phyloP scores from a whole-genome alignment of 2,113 vertebrate species.

The Leptodactylus fuscus region DNA sequence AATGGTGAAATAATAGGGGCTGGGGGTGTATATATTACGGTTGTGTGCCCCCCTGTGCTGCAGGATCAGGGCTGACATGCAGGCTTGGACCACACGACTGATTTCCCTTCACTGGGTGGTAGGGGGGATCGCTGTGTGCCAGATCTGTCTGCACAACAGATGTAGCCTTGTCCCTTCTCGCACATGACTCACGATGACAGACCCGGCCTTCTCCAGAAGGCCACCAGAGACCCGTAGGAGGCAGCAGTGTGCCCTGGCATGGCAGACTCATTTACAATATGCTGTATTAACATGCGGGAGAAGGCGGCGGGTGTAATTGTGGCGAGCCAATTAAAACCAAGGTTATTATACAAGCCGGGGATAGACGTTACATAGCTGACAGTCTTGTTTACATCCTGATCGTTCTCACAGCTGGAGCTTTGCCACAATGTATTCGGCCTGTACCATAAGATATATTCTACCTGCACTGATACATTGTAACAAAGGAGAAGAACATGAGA shows the following conservation, averaged over 20 bases:
- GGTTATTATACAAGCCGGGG: not conserved
- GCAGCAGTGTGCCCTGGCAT: not conserved
- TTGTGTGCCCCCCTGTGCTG: not conserved
- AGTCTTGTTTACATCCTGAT: not conserved
- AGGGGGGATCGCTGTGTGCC: not conserved
- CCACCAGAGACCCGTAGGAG: not conserved
- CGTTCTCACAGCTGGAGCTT: not conserved
- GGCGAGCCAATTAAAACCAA: not conserved
- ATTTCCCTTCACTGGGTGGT: slow-evolving; percentile 31
- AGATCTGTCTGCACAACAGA: slow-evolving; percentile 54
- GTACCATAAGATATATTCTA: not conserved
- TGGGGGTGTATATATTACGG: not conserved
- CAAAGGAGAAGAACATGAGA: not conserved
- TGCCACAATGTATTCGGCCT: too few species aligned
- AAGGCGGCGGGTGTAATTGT: not conserved
- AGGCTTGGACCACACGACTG: slow-evolving; percentile 22
- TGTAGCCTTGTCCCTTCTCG: slow-evolving; percentile 7
- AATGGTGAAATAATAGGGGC: not conserved
- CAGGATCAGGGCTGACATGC: slow-evolving; percentile 9
- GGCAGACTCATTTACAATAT: not conserved
- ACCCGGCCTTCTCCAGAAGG: slow-evolving; percentile 12
- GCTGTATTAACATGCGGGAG: too few species aligned
- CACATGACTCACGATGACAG: slow-evolving; percentile 45
- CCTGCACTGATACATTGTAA: not conserved
- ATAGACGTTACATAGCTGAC: not conserved